Evolutionary conservation across 2,888 invertebrate species (phyloP), one percentile per base, ranked within the genome.

Genomic region (Polyploca ridens): DNA sequence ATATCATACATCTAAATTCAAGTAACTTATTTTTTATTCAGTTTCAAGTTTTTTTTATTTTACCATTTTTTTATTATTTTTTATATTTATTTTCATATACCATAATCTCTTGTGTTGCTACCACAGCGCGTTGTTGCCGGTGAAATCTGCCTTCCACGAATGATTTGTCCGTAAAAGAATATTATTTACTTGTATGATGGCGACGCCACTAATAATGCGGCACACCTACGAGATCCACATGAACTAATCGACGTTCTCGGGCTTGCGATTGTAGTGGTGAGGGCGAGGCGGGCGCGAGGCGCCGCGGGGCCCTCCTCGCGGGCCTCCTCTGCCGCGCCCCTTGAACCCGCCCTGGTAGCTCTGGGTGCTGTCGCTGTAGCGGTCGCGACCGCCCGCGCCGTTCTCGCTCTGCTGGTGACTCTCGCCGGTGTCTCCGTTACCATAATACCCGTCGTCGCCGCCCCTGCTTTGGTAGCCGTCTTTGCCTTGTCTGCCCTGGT

Each of bases 131-230:
- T 95, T 95, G 95, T 95, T 95, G 95, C 95, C 95, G 95, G 95
- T 95, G 95, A 95, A 95, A 95, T 95, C 94, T 95, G 95, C 95
- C 95, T 95, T 95, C 94, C 95, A 95, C 95, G 93, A 95, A 92
- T 90, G 89, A 91, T 91, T 92, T 90, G 93, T 91, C 90, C 87
- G 78, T 89, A 80, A 84, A 79, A 79, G 77, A 78, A 78, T 70
- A 71, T 73, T 27, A 74, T 72, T 76, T 77, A 78, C 69, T 70
- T 69, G 63, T 46, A 6, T 69, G 63, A 69, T 77, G 76, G 76
- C 75, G 76, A 72, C 70, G 74, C 75, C 78, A 75, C 78, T 68
- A 67, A 67, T 64, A 69, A 72, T 69, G 77, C 74, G 73, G 71
- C 75, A 71, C 69, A 75, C 72, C 75, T 64, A 69, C 70, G 73